Conservation (phyloP, 2,888 invertebrate genomes). For the Sthenelais limicola region DNA sequence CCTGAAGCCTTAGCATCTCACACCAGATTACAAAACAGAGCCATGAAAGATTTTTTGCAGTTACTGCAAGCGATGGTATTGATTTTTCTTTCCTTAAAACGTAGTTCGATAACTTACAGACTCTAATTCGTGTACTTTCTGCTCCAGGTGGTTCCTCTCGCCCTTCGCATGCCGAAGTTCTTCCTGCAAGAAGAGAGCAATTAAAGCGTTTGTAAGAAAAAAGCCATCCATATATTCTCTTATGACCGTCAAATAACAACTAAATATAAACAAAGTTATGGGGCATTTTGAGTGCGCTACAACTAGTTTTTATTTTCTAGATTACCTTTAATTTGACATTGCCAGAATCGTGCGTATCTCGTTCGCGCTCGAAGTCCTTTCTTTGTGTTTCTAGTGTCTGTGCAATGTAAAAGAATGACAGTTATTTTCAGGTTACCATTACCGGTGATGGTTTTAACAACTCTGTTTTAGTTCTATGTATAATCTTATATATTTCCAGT, state of each 20-base stretch:
- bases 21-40: too few species aligned
- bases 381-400: conserved; percentile 45
- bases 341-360: conserved; percentile 36
- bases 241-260: not conserved
- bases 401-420: too few species aligned
- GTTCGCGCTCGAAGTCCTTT: conserved; percentile 42
- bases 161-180: conserved; percentile 59
- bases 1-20: too few species aligned
- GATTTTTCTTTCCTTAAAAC: too few species aligned
- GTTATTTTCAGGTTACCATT: too few species aligned
- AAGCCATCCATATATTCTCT: not conserved
- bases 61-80: too few species aligned
- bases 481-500: too few species aligned
- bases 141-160: conserved; percentile 60
- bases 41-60: too few species aligned
- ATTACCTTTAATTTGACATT: conserved; percentile 45
- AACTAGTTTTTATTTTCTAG: not conserved
- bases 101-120: conserved; percentile 47
- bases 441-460: too few species aligned
- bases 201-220: not conserved
- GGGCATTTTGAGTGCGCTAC: not conserved
- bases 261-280: not conserved
- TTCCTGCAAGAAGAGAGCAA: conserved; percentile 53
- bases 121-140: conserved; percentile 61
- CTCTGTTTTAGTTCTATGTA: too few species aligned